A percentile compares a stretch with the other conserved stretches of the same genome.
Evolutionary conservation across 2,888 invertebrate genomes (phyloP).

Genomic region (Priocnemis perturbator): DNA sequence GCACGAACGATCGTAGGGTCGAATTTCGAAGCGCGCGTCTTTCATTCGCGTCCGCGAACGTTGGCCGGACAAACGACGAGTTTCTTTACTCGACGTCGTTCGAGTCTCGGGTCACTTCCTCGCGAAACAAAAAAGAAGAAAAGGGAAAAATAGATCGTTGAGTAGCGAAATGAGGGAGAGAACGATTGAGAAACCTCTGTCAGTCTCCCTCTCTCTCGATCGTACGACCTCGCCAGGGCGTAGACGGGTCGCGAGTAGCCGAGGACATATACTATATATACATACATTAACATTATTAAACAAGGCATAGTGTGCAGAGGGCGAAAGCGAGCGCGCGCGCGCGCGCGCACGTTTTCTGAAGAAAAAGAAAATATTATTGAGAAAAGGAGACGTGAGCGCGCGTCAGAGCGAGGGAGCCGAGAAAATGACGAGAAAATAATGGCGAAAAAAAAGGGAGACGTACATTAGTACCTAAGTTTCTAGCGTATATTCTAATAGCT

Average conservation of each 20-base stretch:
- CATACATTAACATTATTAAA: too few species aligned
- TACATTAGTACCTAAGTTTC: conserved; percentile 70
- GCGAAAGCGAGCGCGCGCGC: neutral
- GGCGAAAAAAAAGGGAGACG: conserved; percentile 47
- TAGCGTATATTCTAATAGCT: conserved; percentile 66
- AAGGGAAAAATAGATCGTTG: conserved; percentile 4
- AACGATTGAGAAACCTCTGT: too few species aligned
- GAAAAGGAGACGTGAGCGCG: neutral
- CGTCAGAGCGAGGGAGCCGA: neutral
- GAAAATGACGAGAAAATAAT: neutral
- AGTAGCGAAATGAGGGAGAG: too few species aligned
- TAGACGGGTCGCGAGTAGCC: conserved; percentile 35
- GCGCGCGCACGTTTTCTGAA: neutral
- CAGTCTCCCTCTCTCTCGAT: conserved; percentile 5
- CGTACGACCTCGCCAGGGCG: conserved; percentile 12
- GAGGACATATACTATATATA: conserved; percentile 22
- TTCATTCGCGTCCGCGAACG: too few species aligned
- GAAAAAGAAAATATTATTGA: too few species aligned
- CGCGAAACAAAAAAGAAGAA: conserved; percentile 13
- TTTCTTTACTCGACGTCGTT: too few species aligned
- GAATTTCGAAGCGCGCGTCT: too few species aligned
- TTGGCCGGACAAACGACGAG: too few species aligned
- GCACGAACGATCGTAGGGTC: too few species aligned
- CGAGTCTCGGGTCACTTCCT: too few species aligned
- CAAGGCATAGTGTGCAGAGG: too few species aligned